Base-by-base conservation (phyloP, 2,797 vertebrate species). In the Propithecus deckenii region DNA sequence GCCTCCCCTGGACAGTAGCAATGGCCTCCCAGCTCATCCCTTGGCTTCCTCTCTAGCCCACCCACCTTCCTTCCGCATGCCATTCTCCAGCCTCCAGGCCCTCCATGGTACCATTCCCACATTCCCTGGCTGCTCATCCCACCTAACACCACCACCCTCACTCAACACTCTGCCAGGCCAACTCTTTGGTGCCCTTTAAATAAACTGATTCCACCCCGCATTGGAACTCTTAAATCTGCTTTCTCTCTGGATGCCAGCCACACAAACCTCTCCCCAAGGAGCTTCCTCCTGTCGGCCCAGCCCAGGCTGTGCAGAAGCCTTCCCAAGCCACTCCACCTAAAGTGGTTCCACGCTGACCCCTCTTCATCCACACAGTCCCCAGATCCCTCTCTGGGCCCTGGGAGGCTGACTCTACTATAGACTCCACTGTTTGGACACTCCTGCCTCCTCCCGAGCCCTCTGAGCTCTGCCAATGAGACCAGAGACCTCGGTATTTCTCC, bases 191-290 rank as follows among this genome's bases (percentile, higher is more conserved):
- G 43, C 35, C 18, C 48, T 43, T n/a, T 43, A 14, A 81, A 86
- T 6, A 9, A 22, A 7, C 17, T 0, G 0, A 2, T 57, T 0
- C 22, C 28, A 32, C 18, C 67, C 35, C 8, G 30, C 12, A 1
- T 3, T 11, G 2, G 30, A 30, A 41, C 63, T 55, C 46, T 0
- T 12, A 2, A 5, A 17, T 15, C 14, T 52, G 59, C 92, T 23
- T 7, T 50, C 43, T 20, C 38, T 57, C 30, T 10, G 79, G 78
- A 59, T 1, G 8, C 52, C 14, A 1, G 50, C 41, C 43, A 87
- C 71, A 38, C 32, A 30, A 12, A 79, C 30, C 12, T 46, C 74
- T 55, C 50, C 32, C 0, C 12, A 11, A 22, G 35, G 52, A 86
- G 67, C 52, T 50, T 55, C 67, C 3, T 72, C 30, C 41, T 13